Evolutionary conservation across 1,140 invertebrate species (phyloP).

Genomic region (Cardiocondyla obscurior): DNA sequence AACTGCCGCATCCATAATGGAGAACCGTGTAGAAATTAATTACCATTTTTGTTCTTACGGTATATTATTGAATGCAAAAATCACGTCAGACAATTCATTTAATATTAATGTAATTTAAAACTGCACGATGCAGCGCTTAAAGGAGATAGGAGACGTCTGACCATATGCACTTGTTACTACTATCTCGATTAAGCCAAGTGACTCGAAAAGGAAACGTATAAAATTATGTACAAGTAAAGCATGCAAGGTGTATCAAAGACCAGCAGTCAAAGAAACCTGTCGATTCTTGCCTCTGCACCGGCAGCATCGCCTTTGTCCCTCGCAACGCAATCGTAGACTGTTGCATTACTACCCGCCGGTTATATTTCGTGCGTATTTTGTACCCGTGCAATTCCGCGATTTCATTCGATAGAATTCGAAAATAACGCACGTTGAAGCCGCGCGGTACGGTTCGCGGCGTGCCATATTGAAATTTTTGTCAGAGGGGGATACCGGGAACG

Average conservation of each 20-base stretch:
- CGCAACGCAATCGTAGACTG: not conserved
- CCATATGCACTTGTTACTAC: not conserved
- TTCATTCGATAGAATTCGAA: constrained; percentile 56
- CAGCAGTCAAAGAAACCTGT: constrained; percentile 30
- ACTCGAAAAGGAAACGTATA: not conserved
- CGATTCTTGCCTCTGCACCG: constrained; percentile 20
- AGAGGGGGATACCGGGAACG: constrained; percentile 69
- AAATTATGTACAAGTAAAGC: not conserved
- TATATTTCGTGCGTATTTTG: constrained; percentile 50
- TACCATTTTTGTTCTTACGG: not conserved
- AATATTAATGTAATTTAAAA: not conserved
- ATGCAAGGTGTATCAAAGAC: not conserved
- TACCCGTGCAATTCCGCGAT: constrained; percentile 38
- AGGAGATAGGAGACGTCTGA: not conserved
- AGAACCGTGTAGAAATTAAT: not conserved
- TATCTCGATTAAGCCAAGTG: not conserved
- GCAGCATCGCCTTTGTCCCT: not conserved
- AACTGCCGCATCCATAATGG: constrained; percentile 16
- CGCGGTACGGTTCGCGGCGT: constrained; percentile 40
- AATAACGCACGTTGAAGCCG: constrained; percentile 12
- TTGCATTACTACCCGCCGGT: constrained; percentile 34
- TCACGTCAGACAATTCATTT: not conserved
- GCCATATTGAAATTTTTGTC: constrained; percentile 79
- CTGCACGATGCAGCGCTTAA: not conserved
- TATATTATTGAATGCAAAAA: not conserved